Evolutionary conservation across 1,140 invertebrate species (phyloP).

Genomic region (Choristoneura fumiferana): DNA sequence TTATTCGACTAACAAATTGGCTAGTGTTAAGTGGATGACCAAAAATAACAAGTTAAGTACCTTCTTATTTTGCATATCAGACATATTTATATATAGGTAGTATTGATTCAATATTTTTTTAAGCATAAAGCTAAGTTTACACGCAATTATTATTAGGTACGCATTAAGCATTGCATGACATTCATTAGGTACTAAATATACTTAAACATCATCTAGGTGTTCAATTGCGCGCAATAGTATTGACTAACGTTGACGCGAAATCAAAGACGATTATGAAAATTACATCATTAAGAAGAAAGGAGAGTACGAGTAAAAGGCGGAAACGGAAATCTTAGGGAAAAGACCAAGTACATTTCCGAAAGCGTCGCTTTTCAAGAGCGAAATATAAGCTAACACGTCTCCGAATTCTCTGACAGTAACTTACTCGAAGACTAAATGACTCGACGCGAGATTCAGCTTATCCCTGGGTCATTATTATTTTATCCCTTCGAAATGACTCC

Average conservation of each 20-base stretch:
- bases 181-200: too few relatives aligned
- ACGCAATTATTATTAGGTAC: too few relatives aligned
- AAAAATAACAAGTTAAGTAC: too few relatives aligned
- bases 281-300: conserved; percentile 15
- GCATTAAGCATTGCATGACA: too few relatives aligned
- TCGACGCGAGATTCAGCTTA: background rate
- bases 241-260: background rate
- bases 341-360: conserved; percentile 12
- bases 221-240: conserved; percentile 8
- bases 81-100: too few relatives aligned
- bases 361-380: conserved; percentile 10
- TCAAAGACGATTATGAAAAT: conserved; percentile 13
- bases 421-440: conserved; percentile 3
- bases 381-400: conserved; percentile 16
- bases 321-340: conserved; percentile 16
- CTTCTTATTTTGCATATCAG: too few relatives aligned
- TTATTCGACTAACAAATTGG: too few relatives aligned
- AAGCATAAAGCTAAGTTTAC: too few relatives aligned
- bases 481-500: conserved; percentile 1
- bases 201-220: background rate
- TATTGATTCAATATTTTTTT: too few relatives aligned
- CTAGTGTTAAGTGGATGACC: too few relatives aligned
- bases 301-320: conserved; percentile 17
- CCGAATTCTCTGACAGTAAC: background rate
- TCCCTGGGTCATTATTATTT: background rate